Conservation (phyloP, 1,140 invertebrate genomes). For the Ericerus pela region DNA sequence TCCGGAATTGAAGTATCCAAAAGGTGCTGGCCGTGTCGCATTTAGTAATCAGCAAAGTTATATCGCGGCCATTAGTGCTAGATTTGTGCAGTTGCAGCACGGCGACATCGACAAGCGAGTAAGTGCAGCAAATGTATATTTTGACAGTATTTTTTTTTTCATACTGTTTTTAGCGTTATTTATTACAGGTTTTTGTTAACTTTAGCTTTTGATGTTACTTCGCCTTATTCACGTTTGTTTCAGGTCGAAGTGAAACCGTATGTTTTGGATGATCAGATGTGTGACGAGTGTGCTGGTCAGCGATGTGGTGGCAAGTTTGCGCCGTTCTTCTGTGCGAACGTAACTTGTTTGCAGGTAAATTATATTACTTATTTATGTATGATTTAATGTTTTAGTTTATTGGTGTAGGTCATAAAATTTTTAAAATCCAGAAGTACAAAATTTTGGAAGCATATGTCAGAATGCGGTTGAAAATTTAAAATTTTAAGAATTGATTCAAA, state of each 20-base stretch:
- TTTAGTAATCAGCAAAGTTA: slow-evolving; percentile 99
- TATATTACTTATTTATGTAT: background rate
- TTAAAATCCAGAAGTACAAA: background rate
- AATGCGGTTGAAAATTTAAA: too few species aligned
- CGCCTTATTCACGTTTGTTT: slow-evolving; percentile 3
- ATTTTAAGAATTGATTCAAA: too few species aligned
- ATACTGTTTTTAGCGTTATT: too few species aligned
- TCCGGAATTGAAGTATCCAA: slow-evolving; percentile 98
- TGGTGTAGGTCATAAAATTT: background rate
- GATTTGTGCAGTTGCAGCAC: slow-evolving; percentile 97
- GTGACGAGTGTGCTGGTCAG: slow-evolving; percentile 96
- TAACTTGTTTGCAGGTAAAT: slow-evolving; percentile 84
- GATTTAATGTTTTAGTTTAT: too few species aligned
- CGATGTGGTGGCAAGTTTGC: slow-evolving; percentile 95
- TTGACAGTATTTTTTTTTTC: slow-evolving; percentile 16
- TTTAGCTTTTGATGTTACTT: background rate
- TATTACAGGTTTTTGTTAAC: background rate
- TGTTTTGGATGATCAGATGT: slow-evolving; percentile 98
- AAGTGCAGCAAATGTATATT: slow-evolving; percentile 22
- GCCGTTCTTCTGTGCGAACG: slow-evolving; percentile 98
- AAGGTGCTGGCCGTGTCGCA: slow-evolving; percentile 95
- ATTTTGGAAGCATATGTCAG: background rate
- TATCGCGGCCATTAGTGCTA: slow-evolving; percentile 93
- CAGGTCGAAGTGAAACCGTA: slow-evolving; percentile 94
- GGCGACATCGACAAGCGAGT: slow-evolving; percentile 98